phyloP scores from a whole-genome alignment of 1,140 invertebrate species.

The Antheraea pernyi region DNA sequence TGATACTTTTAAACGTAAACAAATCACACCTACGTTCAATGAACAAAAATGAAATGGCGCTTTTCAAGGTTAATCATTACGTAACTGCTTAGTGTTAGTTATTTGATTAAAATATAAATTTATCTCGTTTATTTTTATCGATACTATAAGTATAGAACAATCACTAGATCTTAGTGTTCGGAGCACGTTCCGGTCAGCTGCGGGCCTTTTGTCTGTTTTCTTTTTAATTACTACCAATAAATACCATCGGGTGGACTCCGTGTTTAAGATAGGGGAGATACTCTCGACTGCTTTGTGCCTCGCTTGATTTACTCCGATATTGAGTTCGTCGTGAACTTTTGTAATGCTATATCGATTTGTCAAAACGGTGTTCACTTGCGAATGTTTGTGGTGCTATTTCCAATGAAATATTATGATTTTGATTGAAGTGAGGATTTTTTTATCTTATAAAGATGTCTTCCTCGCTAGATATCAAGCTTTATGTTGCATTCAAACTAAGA shows the following conservation, averaged over 20 bases:
- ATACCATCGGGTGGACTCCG: constrained; percentile 33
- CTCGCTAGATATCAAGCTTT: too few relatives aligned
- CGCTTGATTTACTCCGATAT: constrained; percentile 33
- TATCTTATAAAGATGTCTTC: too few relatives aligned
- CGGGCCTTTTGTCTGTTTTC: constrained; percentile 71
- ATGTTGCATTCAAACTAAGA: too few relatives aligned
- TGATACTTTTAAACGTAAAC: too few relatives aligned
- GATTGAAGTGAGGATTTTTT: not conserved
- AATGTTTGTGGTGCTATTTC: not conserved
- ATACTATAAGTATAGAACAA: not conserved
- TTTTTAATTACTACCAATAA: constrained; percentile 75
- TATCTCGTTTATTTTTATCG: not conserved
- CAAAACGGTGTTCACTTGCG: not conserved
- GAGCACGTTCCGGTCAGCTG: constrained; percentile 65
- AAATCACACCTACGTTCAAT: too few relatives aligned
- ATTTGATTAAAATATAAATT: too few relatives aligned
- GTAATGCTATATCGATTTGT: not conserved
- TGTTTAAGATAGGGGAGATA: constrained; percentile 34
- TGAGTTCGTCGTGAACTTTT: constrained; percentile 4
- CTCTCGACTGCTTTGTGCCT: constrained; percentile 13
- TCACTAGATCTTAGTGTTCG: constrained; percentile 48
- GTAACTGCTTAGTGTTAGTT: too few relatives aligned
- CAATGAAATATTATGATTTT: not conserved
- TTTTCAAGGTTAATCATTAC: too few relatives aligned
- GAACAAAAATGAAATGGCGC: too few relatives aligned